Evolutionary conservation across 2,888 invertebrate genomes (phyloP), one percentile per base, ranked within the genome.

Genomic region (Parnassius glacialis): DNA sequence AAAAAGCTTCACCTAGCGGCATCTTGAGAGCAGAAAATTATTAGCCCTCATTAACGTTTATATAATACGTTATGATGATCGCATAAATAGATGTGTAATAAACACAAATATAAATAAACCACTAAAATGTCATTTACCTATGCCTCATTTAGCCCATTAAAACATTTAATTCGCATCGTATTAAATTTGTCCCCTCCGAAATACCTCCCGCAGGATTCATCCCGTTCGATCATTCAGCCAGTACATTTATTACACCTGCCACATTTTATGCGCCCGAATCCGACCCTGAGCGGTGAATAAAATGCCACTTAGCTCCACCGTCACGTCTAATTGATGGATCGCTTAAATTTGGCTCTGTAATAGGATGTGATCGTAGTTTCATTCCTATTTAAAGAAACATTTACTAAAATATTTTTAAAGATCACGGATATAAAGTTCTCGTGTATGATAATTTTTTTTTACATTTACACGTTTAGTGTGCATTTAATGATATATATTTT

Each of bases 281-380:
- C 59, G 25, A 53, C 50, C 41, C 60, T 59, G 58, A 47, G 47
- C 65, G 56, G 43, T 64, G 64, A 64, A 64, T 58, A 62, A 64
- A 63, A 59, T 64, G 61, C 60, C 64, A 62, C 62, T 67, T 64
- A 67, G 59, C 64, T 61, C 59, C 56, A n/a, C 59, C 62, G 60
- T 64, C 67, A 67, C 64, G 63, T 59, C 57, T 67, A 67, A 67
- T 67, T 67, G 62, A 62, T 62, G 59, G 62, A 62, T 62, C 62
- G 62, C 59, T 56, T 42, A 25, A 62, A 55, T 62, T 53, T 25
- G 59, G 55, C 55, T 48, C 47, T 10, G 45, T 45, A 16, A 43
- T 48, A 41, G 10, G 45, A 44, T 16, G 51, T 41, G 48, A 44
- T 41, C 57, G 25, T 47, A 52, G 20, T 55, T 12, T 1, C 48